phyloP scores from a whole-genome alignment of 2,888 invertebrate genomes.

The Pelosia muscerda region DNA sequence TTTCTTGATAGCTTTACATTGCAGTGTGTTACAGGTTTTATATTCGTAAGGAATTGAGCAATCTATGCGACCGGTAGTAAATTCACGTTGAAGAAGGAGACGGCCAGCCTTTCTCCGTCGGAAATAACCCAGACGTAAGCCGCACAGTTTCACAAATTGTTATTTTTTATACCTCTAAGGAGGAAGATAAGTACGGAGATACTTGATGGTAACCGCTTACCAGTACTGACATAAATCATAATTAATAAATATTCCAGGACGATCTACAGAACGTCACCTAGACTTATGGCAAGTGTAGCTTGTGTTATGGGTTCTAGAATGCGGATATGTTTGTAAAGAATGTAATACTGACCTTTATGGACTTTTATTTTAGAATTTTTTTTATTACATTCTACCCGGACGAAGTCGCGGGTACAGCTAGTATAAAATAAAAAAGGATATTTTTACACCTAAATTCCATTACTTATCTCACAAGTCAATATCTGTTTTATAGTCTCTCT shows the following conservation, averaged over 20 bases:
- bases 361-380: too few species aligned
- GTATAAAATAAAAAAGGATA: too few species aligned
- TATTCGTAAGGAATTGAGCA: constrained; percentile 60
- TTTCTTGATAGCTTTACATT: constrained; percentile 15
- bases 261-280: too few species aligned
- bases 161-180: neutral
- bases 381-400: too few species aligned
- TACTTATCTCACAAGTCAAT: constrained; percentile 2
- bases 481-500: constrained; percentile 1
- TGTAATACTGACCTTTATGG: too few species aligned
- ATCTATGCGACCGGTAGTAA: constrained; percentile 66
- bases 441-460: neutral
- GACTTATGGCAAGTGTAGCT: too few species aligned
- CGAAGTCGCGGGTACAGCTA: too few species aligned
- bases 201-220: neutral
- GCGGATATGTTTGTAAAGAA: too few species aligned
- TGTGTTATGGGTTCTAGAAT: too few species aligned
- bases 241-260: too few species aligned
- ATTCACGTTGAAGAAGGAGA: constrained; percentile 56
- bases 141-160: constrained; percentile 2
- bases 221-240: neutral
- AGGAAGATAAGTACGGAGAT: neutral
- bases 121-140: constrained; percentile 55
- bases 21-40: constrained; percentile 26
- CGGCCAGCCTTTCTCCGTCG: constrained; percentile 49